A percentile compares a stretch with the other conserved stretches of the same genome.
Evolutionary conservation across 2,888 invertebrate species (phyloP).

Genomic region (Phaonia tiefii): DNA sequence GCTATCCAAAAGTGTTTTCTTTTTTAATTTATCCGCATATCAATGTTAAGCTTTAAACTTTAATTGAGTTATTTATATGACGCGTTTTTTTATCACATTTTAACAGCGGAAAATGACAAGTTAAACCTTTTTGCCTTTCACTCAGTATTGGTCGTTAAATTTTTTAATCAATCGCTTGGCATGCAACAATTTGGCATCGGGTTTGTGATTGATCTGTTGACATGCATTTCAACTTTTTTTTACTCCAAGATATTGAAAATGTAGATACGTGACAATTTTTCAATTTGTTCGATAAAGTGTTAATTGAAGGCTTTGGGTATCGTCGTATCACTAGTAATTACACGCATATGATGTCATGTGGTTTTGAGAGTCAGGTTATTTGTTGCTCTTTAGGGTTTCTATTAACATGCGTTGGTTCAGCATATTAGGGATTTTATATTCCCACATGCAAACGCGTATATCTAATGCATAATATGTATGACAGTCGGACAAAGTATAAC

Average conservation of each 20-base stretch:
- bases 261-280: constrained; percentile 47
- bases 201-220: constrained; percentile 10
- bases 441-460: too few relatives aligned
- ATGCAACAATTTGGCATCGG: neutral
- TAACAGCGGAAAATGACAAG: neutral
- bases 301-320: constrained; percentile 57
- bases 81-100: constrained; percentile 24
- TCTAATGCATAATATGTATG: too few relatives aligned
- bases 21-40: neutral
- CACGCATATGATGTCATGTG: constrained; percentile 39
- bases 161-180: constrained; percentile 2
- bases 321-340: constrained; percentile 49
- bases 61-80: constrained; percentile 3
- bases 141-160: neutral
- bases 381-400: neutral
- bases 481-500: constrained; percentile 19
- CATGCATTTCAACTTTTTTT: neutral
- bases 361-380: constrained; percentile 27
- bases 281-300: constrained; percentile 52
- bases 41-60: neutral
- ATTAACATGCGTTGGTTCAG: neutral
- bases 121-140: neutral
- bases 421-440: neutral
- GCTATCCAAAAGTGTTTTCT: neutral
- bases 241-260: neutral